These are phyloP conservation scores for Aplysina aerophoba DNA, from an alignment of 37 sponge, comb jelly and placozoan species.

Conservation along the genomic window DNA sequence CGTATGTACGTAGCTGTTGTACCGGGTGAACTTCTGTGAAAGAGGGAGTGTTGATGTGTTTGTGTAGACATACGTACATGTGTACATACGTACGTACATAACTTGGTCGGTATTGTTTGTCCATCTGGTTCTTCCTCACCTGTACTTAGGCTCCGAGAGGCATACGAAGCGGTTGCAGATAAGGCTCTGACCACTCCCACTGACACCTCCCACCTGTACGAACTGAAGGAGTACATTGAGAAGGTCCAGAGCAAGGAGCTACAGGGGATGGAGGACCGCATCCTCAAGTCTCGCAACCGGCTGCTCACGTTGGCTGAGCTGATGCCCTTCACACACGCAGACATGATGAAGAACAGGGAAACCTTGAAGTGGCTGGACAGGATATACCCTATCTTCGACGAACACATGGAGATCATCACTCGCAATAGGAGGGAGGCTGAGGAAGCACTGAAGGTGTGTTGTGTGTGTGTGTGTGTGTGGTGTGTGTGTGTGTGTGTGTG, in stretches of 20 bases:
- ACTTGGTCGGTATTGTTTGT: neutral
- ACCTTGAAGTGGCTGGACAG: conserved; percentile 90
- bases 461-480: too few relatives aligned
- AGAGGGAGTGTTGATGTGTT: neutral
- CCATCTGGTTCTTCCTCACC: neutral
- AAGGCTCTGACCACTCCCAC: conserved; percentile 90
- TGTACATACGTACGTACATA: conserved; percentile 17
- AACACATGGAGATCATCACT: conserved; percentile 78
- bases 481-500: too few relatives aligned
- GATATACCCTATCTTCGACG: conserved; percentile 87
- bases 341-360: conserved; percentile 84
- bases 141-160: conserved; percentile 65
- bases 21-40: neutral
- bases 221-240: conserved; percentile 83
- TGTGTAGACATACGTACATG: neutral
- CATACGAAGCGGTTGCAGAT: conserved; percentile 86
- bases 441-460: conserved; percentile 80
- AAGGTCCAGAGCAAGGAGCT: conserved; percentile 65
- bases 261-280: conserved; percentile 66
- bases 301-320: conserved; percentile 53
- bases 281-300: conserved; percentile 57
- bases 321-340: conserved; percentile 75
- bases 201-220: conserved; percentile 91
- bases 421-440: conserved; percentile 80
- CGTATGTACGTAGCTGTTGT: too few relatives aligned